Evolutionary conservation across 2,888 invertebrate genomes (phyloP).

Genomic region (Drosophila affinis): DNA sequence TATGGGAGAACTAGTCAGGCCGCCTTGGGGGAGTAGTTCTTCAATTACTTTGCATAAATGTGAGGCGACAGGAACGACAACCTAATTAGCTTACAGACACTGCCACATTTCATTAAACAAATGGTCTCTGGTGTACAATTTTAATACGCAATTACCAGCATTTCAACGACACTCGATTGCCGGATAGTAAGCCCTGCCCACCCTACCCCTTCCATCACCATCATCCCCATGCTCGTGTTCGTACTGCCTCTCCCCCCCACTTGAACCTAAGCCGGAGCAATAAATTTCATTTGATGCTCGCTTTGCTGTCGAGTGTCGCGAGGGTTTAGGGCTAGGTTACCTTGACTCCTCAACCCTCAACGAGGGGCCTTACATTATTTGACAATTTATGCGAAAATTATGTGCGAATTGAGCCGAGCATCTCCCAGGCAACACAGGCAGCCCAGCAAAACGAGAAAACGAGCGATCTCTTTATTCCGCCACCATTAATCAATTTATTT

Average conservation of each 20-base stretch:
- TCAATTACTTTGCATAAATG: slow-evolving; percentile 48
- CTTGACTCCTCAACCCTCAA: slow-evolving; percentile 48
- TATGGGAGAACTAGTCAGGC: too few species aligned
- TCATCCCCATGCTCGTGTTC: not conserved
- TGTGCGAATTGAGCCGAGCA: slow-evolving; percentile 72
- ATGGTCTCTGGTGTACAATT: slow-evolving; percentile 74
- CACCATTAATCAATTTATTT: slow-evolving; percentile 63
- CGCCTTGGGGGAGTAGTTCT: slow-evolving; percentile 3
- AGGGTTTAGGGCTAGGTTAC: slow-evolving; percentile 55
- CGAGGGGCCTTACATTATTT: slow-evolving; percentile 69
- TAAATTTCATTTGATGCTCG: slow-evolving; percentile 58
- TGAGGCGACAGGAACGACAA: slow-evolving; percentile 33
- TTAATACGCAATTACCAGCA: slow-evolving; percentile 75
- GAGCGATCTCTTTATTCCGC: slow-evolving; percentile 52
- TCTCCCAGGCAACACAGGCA: slow-evolving; percentile 13
- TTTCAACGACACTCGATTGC: slow-evolving; percentile 72
- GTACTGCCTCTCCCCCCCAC: slow-evolving; percentile 10
- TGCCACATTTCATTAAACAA: slow-evolving; percentile 75
- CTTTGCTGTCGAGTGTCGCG: slow-evolving; percentile 41
- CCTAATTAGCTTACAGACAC: slow-evolving; percentile 70
- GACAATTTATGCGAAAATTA: slow-evolving; percentile 77
- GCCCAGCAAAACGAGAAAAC: slow-evolving; percentile 8
- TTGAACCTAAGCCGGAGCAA: slow-evolving; percentile 60
- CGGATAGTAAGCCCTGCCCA: slow-evolving; percentile 50
- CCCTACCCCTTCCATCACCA: not conserved